A percentile compares a stretch with the other conserved stretches of the same genome.
These are phyloP conservation scores for Ophiodon elongatus DNA, from an alignment of 2,113 vertebrate species.

Conservation along the genomic window DNA sequence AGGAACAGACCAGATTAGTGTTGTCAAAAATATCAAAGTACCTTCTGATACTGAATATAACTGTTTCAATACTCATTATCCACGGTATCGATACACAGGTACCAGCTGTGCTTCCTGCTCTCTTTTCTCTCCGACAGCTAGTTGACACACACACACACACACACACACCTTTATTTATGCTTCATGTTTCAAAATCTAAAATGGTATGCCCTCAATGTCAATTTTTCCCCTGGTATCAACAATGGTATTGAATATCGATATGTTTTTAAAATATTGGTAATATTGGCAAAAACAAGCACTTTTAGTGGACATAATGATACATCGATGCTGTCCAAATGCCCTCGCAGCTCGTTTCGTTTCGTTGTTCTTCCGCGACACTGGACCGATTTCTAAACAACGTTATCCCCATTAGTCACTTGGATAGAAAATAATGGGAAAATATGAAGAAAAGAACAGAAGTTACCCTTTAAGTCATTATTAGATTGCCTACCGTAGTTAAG, in stretches of 20 bases:
- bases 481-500: background rate
- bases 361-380: background rate
- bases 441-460: background rate
- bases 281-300: too few relatives aligned
- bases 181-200: too few relatives aligned
- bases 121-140: too few relatives aligned
- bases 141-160: too few relatives aligned
- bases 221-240: background rate
- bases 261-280: too few relatives aligned
- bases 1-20: too few relatives aligned
- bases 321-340: background rate
- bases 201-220: background rate
- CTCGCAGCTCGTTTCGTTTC: background rate
- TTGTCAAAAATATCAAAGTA: too few relatives aligned
- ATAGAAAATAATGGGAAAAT: background rate
- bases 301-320: background rate
- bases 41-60: too few relatives aligned
- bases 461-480: background rate
- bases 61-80: too few relatives aligned
- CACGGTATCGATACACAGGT: too few relatives aligned
- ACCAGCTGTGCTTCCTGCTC: too few relatives aligned
- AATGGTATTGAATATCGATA: background rate
- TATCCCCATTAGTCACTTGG: background rate
- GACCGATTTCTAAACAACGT: background rate
- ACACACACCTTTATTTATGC: too few relatives aligned